phyloP scores from a whole-genome alignment of 2,888 invertebrate species.

The Magallana nippona region DNA sequence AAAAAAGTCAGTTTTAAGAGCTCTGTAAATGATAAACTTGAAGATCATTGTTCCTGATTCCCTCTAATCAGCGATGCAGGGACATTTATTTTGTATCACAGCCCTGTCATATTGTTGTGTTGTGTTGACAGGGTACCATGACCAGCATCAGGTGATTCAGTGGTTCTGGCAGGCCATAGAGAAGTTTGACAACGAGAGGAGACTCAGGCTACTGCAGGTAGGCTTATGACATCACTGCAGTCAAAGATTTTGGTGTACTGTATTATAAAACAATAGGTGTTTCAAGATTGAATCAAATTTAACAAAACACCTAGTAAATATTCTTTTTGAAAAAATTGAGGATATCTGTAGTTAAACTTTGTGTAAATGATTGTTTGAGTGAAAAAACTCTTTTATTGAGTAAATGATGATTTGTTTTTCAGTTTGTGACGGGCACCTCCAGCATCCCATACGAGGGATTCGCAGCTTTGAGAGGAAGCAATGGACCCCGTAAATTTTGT shows the following conservation, averaged over 20 bases:
- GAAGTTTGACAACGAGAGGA: conserved; percentile 94
- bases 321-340: no score
- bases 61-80: background rate
- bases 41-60: background rate
- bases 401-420: conserved; percentile 54
- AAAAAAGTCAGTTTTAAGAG: no score
- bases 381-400: no score
- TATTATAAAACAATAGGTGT: no score
- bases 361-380: no score
- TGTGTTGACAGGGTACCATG: conserved; percentile 88
- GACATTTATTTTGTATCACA: background rate
- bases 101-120: background rate
- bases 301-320: no score
- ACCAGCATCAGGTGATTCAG: conserved; percentile 94
- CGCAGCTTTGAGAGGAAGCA: conserved; percentile 94
- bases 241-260: no score
- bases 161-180: conserved; percentile 99
- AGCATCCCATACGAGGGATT: conserved; percentile 99
- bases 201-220: conserved; percentile 91
- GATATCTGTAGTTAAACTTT: no score
- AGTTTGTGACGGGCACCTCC: conserved; percentile 98
- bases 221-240: background rate
- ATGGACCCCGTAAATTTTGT: conserved; percentile 96
- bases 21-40: no score
- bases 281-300: no score